phyloP scores from a whole-genome alignment of 2,888 invertebrate species.

The Diadegma fenestrale region DNA sequence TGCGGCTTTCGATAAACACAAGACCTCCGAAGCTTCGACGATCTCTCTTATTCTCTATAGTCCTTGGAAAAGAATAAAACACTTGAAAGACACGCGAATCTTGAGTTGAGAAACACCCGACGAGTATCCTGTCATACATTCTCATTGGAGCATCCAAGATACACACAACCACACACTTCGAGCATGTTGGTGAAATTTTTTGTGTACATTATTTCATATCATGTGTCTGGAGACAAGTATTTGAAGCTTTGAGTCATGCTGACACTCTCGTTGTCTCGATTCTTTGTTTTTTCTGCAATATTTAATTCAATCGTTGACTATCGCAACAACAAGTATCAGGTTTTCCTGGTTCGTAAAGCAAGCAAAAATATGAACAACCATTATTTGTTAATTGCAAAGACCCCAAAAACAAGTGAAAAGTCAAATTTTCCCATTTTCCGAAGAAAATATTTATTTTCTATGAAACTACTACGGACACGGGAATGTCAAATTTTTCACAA shows the following conservation, averaged over 20 bases:
- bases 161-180: not conserved
- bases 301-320: not conserved
- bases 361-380: not conserved
- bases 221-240: not conserved
- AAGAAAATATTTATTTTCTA: not conserved
- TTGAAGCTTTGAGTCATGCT: not conserved
- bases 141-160: constrained; percentile 27
- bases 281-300: not conserved
- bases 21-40: constrained; percentile 6
- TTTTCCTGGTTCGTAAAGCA: not conserved
- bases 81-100: constrained; percentile 43
- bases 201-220: not conserved
- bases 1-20: constrained; percentile 1
- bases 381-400: not conserved
- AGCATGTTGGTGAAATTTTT: not conserved
- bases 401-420: not conserved
- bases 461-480: not conserved
- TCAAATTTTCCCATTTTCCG: not conserved
- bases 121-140: constrained; percentile 62
- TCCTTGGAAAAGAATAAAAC: constrained; percentile 47
- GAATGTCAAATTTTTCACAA: not conserved
- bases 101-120: constrained; percentile 52
- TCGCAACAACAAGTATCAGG: not conserved
- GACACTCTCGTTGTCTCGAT: not conserved
- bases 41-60: constrained; percentile 44